phyloP scores from a whole-genome alignment of 1,140 invertebrate genomes.

The Drosophila teissieri region DNA sequence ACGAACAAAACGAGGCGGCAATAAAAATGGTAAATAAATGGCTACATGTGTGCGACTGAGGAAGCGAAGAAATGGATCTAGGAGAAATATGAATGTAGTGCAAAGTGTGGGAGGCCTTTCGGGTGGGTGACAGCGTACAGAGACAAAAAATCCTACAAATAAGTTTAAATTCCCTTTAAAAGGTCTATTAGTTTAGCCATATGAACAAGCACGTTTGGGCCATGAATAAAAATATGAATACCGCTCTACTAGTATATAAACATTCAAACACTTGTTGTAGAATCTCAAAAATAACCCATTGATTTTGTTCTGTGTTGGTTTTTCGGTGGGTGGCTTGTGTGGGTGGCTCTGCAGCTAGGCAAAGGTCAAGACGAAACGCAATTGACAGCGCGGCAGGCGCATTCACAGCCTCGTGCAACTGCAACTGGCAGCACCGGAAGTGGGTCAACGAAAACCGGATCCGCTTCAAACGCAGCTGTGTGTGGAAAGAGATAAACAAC shows the following conservation, averaged over 20 bases:
- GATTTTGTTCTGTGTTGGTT: not conserved
- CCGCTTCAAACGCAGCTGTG: conserved; percentile 73
- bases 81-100: conserved; percentile 76
- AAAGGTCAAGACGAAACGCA: conserved; percentile 67
- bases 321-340: conserved; percentile 11
- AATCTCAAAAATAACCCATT: not conserved
- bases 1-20: conserved; percentile 67
- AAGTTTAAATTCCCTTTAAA: not conserved
- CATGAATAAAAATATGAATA: too few relatives aligned
- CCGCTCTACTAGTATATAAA: not conserved
- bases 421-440: conserved; percentile 64
- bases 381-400: conserved; percentile 29
- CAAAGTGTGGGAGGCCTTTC: conserved; percentile 63
- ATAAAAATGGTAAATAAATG: conserved; percentile 79
- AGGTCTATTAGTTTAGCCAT: too few relatives aligned
- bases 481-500: conserved; percentile 64
- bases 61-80: conserved; percentile 33
- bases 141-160: not conserved
- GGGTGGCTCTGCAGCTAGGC: conserved; percentile 26
- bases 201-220: too few relatives aligned
- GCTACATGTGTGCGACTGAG: conserved; percentile 43
- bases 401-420: conserved; percentile 32
- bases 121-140: conserved; percentile 30
- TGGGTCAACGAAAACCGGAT: conserved; percentile 81
- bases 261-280: not conserved